Evolutionary conservation across 2,888 invertebrate species (phyloP).

Genomic region (Deilephila elpenor): DNA sequence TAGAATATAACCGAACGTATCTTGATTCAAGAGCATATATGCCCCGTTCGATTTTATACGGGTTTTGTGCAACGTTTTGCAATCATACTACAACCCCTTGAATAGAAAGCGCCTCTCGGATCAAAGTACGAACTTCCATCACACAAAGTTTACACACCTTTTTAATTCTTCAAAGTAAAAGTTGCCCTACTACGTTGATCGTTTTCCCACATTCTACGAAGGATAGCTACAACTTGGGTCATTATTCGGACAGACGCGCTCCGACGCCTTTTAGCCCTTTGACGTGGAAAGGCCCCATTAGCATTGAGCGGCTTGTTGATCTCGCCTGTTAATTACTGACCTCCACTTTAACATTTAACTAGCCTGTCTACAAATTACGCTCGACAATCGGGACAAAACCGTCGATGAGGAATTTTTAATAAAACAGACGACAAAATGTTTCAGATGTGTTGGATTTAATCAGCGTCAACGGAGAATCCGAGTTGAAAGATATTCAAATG

Average conservation of each 20-base stretch:
- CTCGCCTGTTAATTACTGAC: conserved; percentile 80
- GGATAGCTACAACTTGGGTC: conserved; percentile 70
- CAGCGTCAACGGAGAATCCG: conserved; percentile 62
- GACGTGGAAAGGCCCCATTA: conserved; percentile 82
- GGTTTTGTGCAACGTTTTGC: background rate
- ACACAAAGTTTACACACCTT: background rate
- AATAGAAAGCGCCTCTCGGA: background rate
- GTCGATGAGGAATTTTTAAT: conserved; percentile 36
- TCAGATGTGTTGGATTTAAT: conserved; percentile 65
- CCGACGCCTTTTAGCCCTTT: conserved; percentile 81
- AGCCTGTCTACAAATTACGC: conserved; percentile 49
- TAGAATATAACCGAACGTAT: background rate
- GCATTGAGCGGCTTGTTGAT: conserved; percentile 81
- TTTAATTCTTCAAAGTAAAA: conserved; percentile 25
- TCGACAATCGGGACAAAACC: conserved; percentile 50
- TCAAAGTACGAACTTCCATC: background rate
- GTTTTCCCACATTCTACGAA: conserved; percentile 30
- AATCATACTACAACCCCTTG: background rate
- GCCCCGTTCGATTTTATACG: background rate
- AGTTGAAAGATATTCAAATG: conserved; percentile 70
- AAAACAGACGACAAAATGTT: conserved; percentile 44
- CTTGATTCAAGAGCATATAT: background rate
- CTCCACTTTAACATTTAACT: conserved; percentile 68
- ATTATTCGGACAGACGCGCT: conserved; percentile 82
- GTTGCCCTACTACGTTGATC: conserved; percentile 25